phyloP scores from a whole-genome alignment of 2,797 vertebrate genomes.

The Cyprinella venusta region DNA sequence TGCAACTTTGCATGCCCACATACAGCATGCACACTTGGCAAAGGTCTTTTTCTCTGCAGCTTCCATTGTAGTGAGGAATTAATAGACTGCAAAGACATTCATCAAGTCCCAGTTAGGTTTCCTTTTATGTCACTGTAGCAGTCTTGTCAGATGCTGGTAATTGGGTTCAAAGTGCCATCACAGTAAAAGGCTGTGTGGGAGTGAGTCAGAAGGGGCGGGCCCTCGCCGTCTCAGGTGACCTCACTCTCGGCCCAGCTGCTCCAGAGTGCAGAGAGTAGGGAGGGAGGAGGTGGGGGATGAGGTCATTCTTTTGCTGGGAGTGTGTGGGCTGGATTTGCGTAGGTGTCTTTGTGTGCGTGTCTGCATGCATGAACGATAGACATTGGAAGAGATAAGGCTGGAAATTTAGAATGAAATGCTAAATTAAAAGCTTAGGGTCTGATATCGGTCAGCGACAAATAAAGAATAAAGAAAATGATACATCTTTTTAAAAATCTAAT shows the following conservation, averaged over 20 bases:
- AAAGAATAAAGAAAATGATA: not conserved
- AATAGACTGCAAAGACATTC: slow-evolving; percentile 64
- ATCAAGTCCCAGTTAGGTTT: slow-evolving; percentile 65
- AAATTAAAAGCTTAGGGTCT: not conserved
- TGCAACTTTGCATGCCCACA: slow-evolving; percentile 43
- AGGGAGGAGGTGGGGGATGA: slow-evolving; percentile 70
- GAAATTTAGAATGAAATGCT: not conserved
- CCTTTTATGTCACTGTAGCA: slow-evolving; percentile 59
- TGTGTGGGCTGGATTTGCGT: slow-evolving; percentile 55
- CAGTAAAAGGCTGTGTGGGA: slow-evolving; percentile 59
- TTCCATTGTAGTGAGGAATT: slow-evolving; percentile 62
- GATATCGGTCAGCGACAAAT: not conserved
- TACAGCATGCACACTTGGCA: slow-evolving; percentile 47
- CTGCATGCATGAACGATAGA: slow-evolving; percentile 43
- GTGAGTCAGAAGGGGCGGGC: slow-evolving; percentile 54
- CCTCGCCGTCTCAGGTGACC: slow-evolving; percentile 62
- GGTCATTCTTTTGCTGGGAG: slow-evolving; percentile 71
- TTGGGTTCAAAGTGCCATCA: slow-evolving; percentile 66
- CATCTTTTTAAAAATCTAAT: not conserved
- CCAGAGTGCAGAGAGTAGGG: slow-evolving; percentile 39
- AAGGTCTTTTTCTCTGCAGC: slow-evolving; percentile 44
- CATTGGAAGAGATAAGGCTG: slow-evolving; percentile 14
- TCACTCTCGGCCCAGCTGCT: slow-evolving; percentile 61
- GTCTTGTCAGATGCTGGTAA: slow-evolving; percentile 61
- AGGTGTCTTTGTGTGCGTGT: slow-evolving; percentile 52